A percentile compares a stretch with the other conserved stretches of the same genome.
Evolutionary conservation across 2,113 vertebrate genomes (phyloP).

Genomic region (Orientallactaga bullata): DNA sequence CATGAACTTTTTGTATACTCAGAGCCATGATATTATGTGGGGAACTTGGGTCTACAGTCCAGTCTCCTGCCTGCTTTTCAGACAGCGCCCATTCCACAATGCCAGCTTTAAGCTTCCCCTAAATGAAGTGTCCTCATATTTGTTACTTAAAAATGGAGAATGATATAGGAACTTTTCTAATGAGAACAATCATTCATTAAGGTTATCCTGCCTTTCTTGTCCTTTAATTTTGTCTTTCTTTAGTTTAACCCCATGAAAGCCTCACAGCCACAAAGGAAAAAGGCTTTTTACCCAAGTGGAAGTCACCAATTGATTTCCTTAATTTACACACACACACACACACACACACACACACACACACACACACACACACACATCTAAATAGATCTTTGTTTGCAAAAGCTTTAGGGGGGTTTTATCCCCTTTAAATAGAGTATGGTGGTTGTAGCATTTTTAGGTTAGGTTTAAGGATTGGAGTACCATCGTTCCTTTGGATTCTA

Average conservation of each 20-base stretch:
- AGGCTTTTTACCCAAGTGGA: background rate
- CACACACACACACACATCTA: too few species aligned
- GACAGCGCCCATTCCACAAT: background rate
- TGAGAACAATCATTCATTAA: background rate
- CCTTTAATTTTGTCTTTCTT: constrained; percentile 31
- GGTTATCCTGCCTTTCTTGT: background rate
- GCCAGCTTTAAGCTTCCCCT: background rate
- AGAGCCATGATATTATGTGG: background rate
- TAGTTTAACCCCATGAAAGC: constrained; percentile 41
- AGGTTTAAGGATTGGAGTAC: background rate
- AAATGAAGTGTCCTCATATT: background rate
- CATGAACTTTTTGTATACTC: background rate
- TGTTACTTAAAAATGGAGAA: constrained; percentile 38
- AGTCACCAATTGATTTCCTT: constrained; percentile 44
- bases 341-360: too few species aligned
- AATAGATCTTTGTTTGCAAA: constrained; percentile 56
- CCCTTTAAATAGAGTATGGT: constrained; percentile 18
- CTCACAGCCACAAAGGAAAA: background rate
- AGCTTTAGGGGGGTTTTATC: constrained; percentile 54
- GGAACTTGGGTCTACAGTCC: background rate
- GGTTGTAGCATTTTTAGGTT: constrained; percentile 33
- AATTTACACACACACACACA: constrained; percentile 25
- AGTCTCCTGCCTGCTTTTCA: background rate
- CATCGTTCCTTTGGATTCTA: background rate
- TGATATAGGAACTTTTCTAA: constrained; percentile 22